Percentiles rank a stretch among this genome's conserved stretches.
Evolutionary conservation across 2,888 invertebrate species (phyloP).

Genomic region (Luperina testacea): DNA sequence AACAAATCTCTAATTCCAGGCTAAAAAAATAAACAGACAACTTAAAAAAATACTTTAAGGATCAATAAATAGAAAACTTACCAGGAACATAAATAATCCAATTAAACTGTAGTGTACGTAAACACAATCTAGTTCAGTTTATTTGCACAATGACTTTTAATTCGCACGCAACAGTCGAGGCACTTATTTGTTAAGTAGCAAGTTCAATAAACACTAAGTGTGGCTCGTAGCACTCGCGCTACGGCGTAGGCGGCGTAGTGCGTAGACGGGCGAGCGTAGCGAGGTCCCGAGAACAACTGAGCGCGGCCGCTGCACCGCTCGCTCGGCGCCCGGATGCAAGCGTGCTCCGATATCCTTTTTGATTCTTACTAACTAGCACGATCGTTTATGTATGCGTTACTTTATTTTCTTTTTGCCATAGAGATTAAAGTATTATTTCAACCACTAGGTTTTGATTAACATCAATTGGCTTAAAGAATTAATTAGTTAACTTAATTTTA

Average conservation of each 20-base stretch:
- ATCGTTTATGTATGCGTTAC: slow-evolving; percentile 45
- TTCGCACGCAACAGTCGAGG: slow-evolving; percentile 58
- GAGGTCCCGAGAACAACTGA: slow-evolving; percentile 79
- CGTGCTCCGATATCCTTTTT: slow-evolving; percentile 66
- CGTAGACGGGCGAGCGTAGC: slow-evolving; percentile 70
- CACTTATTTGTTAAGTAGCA: slow-evolving; percentile 60
- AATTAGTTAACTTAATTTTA: not conserved
- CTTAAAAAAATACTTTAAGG: not conserved
- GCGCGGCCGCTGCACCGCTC: slow-evolving; percentile 72
- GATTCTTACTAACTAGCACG: slow-evolving; percentile 68
- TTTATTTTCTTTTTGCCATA: slow-evolving; percentile 28
- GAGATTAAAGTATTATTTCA: not conserved
- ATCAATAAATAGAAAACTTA: slow-evolving; percentile 51
- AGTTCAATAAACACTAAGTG: slow-evolving; percentile 71
- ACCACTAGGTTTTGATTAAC: not conserved
- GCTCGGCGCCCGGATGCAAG: slow-evolving; percentile 72
- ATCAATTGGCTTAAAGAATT: not conserved
- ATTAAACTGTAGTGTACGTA: slow-evolving; percentile 46
- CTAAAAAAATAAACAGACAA: not conserved
- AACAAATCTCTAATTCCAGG: not conserved
- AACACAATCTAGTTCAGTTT: slow-evolving; percentile 58
- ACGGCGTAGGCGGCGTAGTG: slow-evolving; percentile 65
- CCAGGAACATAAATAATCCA: slow-evolving; percentile 60
- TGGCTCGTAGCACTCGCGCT: slow-evolving; percentile 67
- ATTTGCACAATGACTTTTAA: slow-evolving; percentile 58